Percentiles rank a stretch among this genome's conserved stretches.
Conservation (phyloP, 1,140 invertebrate genomes). For the Drosophila pectinifera region DNA sequence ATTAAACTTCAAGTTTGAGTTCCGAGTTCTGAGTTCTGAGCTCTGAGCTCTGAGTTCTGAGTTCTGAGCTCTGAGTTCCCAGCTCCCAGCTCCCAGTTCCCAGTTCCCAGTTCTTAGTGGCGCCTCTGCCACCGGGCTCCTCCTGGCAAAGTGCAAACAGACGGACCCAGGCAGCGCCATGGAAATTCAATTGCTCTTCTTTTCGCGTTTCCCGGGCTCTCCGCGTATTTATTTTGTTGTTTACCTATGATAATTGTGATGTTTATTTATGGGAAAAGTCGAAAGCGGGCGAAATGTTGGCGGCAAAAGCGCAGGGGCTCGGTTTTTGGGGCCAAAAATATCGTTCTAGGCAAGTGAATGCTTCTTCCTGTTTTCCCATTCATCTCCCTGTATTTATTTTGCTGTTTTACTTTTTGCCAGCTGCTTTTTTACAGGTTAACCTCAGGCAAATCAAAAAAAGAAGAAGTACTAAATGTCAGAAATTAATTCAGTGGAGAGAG, state of each 20-base stretch:
- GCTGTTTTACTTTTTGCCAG: constrained; percentile 11
- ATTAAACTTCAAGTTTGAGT: constrained; percentile 68
- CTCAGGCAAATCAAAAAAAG: not conserved
- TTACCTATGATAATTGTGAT: constrained; percentile 80
- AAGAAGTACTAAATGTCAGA: constrained; percentile 2
- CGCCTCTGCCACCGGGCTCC: not conserved
- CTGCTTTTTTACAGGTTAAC: constrained; percentile 11
- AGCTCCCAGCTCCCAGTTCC: not conserved
- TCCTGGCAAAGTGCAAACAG: constrained; percentile 47
- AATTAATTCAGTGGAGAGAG: constrained; percentile 1
- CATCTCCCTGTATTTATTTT: constrained; percentile 4
- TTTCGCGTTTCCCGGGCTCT: constrained; percentile 12
- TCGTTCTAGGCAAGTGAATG: constrained; percentile 26
- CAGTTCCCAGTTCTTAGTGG: constrained; percentile 3
- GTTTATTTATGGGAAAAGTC: constrained; percentile 71
- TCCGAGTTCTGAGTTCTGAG: not conserved
- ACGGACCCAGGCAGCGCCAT: constrained; percentile 33
- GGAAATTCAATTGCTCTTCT: constrained; percentile 69
- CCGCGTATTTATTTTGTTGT: constrained; percentile 73
- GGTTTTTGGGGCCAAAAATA: constrained; percentile 2
- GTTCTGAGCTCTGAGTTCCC: not conserved
- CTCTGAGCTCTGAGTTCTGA: not conserved
- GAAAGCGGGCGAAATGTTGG: constrained; percentile 36
- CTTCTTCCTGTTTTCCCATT: constrained; percentile 23
- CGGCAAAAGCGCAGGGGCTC: not conserved